Evolutionary conservation across 2,888 invertebrate genomes (phyloP).

Genomic region (Rhorus exstirpatorius): DNA sequence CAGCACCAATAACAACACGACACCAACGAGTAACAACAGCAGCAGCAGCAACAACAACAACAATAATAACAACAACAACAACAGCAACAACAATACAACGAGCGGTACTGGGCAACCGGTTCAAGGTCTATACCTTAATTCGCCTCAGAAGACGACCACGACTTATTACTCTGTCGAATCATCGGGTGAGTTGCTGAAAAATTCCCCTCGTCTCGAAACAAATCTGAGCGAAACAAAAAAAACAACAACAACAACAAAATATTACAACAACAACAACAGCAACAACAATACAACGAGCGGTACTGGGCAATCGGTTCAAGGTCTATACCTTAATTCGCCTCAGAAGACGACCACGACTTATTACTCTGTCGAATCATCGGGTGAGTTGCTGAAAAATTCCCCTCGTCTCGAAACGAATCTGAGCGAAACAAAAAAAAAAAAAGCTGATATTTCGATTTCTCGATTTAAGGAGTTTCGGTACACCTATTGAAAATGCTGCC

Average conservation of each 20-base stretch:
- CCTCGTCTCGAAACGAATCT: too few species aligned
- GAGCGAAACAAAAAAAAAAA: too few species aligned
- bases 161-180: constrained; percentile 83
- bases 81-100: constrained; percentile 73
- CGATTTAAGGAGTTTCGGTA: too few species aligned
- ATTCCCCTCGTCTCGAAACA: background rate
- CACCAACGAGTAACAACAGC: constrained; percentile 62
- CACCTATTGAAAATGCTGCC: too few species aligned
- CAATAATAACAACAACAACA: constrained; percentile 69
- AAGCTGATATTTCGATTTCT: too few species aligned
- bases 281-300: constrained; percentile 72
- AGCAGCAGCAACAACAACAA: constrained; percentile 73
- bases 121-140: constrained; percentile 81
- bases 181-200: constrained; percentile 76
- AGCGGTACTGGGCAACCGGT: constrained; percentile 76
- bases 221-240: background rate
- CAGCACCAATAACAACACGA: constrained; percentile 64
- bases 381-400: too few species aligned
- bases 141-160: constrained; percentile 80
- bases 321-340: constrained; percentile 81
- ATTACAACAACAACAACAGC: constrained; percentile 71
- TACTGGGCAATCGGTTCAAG: constrained; percentile 78
- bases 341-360: constrained; percentile 81
- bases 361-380: constrained; percentile 82
- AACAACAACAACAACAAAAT: constrained; percentile 58